Evolutionary conservation across 2,113 vertebrate species (phyloP), one percentile per base, ranked within the genome.

Genomic region (Lycocorax pyrrhopterus): DNA sequence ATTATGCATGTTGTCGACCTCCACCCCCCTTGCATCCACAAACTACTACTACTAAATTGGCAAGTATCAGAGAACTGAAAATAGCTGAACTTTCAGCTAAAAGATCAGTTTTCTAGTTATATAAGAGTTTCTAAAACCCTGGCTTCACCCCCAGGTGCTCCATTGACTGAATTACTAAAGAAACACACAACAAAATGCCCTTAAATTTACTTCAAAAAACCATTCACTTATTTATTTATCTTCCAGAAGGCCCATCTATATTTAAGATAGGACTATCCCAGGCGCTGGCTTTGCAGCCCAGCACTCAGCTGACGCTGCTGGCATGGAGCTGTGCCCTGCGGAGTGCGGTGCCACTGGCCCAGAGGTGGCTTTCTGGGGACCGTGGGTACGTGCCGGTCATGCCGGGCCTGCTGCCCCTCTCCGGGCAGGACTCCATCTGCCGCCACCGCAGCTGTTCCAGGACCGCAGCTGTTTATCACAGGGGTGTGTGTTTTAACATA

Each of bases 391-490:
- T 87, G 94, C 81, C 13, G 32, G 25, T 26, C 87, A 33, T 67
- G 89, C 71, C 19, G 16, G 49, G 69, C 41, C 68, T 6, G 68
- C 67, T 29, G 89, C 83, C 76, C 16, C 5, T 35, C 93, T 58
- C 69, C 12, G 76, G 91, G 93, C 96, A 66, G 7, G 74, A 29
- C 90, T 96, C 94, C 92, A 89, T 66, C 73, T 39, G 51, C 81
- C 4, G 11, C 84, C 37, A 2, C 82, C 39, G 74, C 94, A 92
- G 96, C 96, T 94, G 93, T 80, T 66, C 58, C 91, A 32, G 67
- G 10, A 18, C 52, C 30, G 77, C 89, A 66, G 91, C 95, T 89
- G 87, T 84, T 95, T 74, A 19, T 67, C 80, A 9, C 62, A n/a
- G 73, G 90, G 69, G 56, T 29, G 64, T 55, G 66, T 78, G 2